These are phyloP conservation scores for Spheniscus humboldti DNA, from an alignment of 2,797 vertebrate genomes.

Conservation along the genomic window DNA sequence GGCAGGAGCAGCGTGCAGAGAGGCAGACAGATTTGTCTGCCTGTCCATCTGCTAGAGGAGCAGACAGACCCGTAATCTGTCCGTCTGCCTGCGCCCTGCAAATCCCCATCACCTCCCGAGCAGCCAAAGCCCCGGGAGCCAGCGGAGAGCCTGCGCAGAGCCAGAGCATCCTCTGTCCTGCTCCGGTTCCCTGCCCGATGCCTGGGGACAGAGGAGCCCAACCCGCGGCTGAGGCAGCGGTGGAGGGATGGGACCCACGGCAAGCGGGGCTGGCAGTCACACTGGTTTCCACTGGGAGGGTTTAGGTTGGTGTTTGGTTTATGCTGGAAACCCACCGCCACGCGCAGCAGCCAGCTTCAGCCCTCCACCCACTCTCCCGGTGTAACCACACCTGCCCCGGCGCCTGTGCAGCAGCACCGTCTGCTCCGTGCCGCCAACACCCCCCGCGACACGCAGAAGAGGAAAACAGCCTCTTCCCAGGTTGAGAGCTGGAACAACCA, in stretches of 20 bases:
- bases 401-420: accelerated
- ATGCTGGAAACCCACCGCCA: accelerated
- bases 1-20: not conserved
- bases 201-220: accelerated
- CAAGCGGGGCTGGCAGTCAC: accelerated
- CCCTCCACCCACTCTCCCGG: accelerated
- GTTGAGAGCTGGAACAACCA: accelerated
- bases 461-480: not conserved
- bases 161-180: not conserved
- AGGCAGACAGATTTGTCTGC: constrained; percentile 16
- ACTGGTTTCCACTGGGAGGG: not conserved
- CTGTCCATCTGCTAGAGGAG: constrained; percentile 23
- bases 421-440: not conserved
- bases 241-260: not conserved
- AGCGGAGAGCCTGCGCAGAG: accelerated
- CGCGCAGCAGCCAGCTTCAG: accelerated
- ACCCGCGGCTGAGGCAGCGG: accelerated
- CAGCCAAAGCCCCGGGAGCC: not conserved
- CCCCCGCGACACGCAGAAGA: accelerated
- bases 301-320: not conserved
- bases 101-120: accelerated
- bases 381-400: accelerated
- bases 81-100: not conserved
- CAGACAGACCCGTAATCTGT: not conserved
- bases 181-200: accelerated